Percentiles rank a stretch among this genome's conserved stretches.
These are phyloP conservation scores for Harpagoxenus sublaevis DNA, from an alignment of 2,888 invertebrate genomes.

Conservation along the genomic window DNA sequence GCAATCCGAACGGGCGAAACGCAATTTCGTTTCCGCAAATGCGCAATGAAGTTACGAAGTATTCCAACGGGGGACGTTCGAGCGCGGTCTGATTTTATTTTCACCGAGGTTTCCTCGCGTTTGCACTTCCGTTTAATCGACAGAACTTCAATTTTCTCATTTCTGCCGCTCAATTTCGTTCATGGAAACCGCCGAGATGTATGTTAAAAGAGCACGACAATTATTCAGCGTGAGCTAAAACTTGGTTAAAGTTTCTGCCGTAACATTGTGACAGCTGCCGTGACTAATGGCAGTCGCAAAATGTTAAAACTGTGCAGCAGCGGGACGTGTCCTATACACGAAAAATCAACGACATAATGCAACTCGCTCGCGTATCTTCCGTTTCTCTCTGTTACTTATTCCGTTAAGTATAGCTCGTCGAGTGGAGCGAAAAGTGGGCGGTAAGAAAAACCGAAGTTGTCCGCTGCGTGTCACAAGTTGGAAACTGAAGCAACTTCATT, in stretches of 20 bases:
- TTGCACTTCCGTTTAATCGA: conserved; percentile 33
- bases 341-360: conserved; percentile 23
- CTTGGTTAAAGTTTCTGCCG: neutral
- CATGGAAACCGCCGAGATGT: neutral
- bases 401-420: conserved; percentile 13
- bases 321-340: neutral
- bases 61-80: conserved; percentile 26
- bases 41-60: conserved; percentile 28
- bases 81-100: conserved; percentile 36
- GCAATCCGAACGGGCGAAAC: conserved; percentile 7
- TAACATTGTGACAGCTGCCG: conserved; percentile 17
- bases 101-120: neutral
- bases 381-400: conserved; percentile 15
- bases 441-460: conserved; percentile 34
- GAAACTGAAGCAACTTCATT: conserved; percentile 53
- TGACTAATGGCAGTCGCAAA: conserved; percentile 16
- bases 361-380: neutral
- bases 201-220: neutral
- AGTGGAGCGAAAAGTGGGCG: neutral
- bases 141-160: neutral
- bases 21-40: conserved; percentile 47
- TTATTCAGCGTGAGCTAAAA: conserved; percentile 15
- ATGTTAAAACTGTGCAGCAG: conserved; percentile 1
- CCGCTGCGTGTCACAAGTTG: conserved; percentile 23
- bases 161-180: neutral